Base-by-base conservation (phyloP, 2,113 vertebrate species). In the Hippocampus zosterae region DNA sequence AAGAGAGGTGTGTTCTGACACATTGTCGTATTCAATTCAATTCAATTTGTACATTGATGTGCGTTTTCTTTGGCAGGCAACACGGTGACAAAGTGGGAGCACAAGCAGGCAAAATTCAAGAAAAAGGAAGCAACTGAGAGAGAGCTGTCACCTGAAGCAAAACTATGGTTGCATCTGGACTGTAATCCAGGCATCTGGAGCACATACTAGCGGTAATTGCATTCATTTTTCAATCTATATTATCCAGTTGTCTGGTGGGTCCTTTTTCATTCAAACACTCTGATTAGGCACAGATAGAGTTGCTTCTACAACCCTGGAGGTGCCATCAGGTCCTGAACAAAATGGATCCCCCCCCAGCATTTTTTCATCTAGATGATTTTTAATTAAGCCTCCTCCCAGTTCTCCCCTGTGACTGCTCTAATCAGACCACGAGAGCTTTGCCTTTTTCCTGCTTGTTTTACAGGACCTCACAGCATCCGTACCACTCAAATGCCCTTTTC, bases 291-390 rank as follows among this genome's bases (percentile, higher is more conserved):
- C 70, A 81, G 77, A 79, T 76, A 66, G 25, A 44, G 33, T 46
- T 76, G 81, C 72, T 78, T 71, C 70, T 23, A 46, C 71, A 85
- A 85, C 71, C 80, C 75, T 5, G 55, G 27, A 78, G 75, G 74
- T 79, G 69, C 74, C 79, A 69, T 70, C 64, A 80, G 74, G 40
- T 46, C 69, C 56, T 40, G 21, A 74, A 80, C 80, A 80, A 87
- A 88, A 87, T 85, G 71, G 68, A 57, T 78, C 77, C 80, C 82
- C 25, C 3, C 40, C 72, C 29, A 66, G 0, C 53, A 68, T 29
- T 88, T 90, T 91, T 90, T 87, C 87, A 89, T 91, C 88, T 77
- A 88, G 88, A 89, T 87, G 88, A 80, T 77, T 91, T 91, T 91
- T 91, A 92, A 92, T 92, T 91, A 91, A 87, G 83, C 81, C 78